Conservation (phyloP, 2,797 vertebrate genomes). For the Pelochelys cantorii region DNA sequence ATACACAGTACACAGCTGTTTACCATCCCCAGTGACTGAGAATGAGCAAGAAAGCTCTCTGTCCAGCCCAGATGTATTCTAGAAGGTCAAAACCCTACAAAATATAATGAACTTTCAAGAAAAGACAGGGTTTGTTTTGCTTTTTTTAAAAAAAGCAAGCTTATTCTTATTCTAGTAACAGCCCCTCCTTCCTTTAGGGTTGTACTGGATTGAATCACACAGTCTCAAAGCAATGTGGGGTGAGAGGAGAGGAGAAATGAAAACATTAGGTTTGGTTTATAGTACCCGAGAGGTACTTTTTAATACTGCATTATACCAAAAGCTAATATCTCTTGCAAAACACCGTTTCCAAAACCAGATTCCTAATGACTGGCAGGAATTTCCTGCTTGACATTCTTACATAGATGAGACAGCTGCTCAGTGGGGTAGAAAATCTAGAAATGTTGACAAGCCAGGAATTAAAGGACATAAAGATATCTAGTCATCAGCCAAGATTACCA, state of each 20-base stretch:
- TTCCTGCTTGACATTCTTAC: not conserved
- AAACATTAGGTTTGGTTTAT: not conserved
- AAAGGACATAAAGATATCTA: constrained; percentile 7
- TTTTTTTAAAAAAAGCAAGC: not conserved
- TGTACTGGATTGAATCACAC: constrained; percentile 2
- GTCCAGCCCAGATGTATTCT: not conserved
- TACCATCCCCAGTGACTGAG: constrained; percentile 5
- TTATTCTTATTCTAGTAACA: not conserved
- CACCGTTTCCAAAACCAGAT: not conserved
- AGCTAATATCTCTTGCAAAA: not conserved
- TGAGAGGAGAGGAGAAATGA: not conserved
- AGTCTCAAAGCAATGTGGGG: not conserved
- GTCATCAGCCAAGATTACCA: constrained; percentile 46
- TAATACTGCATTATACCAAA: not conserved
- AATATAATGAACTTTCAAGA: not conserved
- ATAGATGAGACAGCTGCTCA: not conserved
- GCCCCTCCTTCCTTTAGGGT: not conserved
- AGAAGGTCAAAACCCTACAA: not conserved
- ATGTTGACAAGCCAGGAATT: constrained; percentile 44
- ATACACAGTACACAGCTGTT: constrained; percentile 20
- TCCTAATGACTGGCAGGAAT: not conserved
- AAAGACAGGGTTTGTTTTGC: too few relatives aligned
- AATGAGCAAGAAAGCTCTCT: not conserved
- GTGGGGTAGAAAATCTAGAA: not conserved
- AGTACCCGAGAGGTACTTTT: not conserved